Conservation (phyloP, 92 coral and sea anemone species). For the Zoanthus sansibaricus region DNA sequence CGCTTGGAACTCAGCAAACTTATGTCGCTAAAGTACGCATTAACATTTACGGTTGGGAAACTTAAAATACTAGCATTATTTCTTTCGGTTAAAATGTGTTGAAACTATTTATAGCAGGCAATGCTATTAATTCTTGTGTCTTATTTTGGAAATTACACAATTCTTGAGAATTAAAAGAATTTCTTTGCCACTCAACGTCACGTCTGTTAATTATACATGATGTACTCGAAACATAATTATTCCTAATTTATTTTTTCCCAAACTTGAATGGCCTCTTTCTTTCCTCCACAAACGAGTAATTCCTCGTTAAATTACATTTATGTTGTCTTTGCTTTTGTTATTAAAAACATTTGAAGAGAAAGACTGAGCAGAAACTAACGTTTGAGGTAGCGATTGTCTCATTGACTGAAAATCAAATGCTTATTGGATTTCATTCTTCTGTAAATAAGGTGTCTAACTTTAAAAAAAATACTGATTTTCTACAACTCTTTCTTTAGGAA, state of each 20-base stretch:
- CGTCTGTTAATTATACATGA: neutral
- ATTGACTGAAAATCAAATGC: neutral
- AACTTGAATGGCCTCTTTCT: neutral
- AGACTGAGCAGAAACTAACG: neutral
- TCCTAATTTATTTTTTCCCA: neutral
- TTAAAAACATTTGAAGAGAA: neutral
- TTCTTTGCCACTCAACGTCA: neutral
- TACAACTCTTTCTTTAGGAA: too few relatives aligned
- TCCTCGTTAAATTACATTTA: neutral
- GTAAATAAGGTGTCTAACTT: neutral
- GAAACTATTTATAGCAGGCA: conserved; percentile 36
- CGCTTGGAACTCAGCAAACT: neutral
- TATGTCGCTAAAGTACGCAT: neutral
- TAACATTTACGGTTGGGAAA: neutral
- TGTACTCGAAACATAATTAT: neutral
- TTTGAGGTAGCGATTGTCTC: neutral
- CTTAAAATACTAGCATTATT: conserved; percentile 1
- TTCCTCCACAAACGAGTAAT: neutral
- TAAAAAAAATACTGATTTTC: neutral
- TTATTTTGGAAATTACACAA: conserved; percentile 6
- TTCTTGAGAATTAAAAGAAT: neutral
- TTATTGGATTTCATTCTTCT: neutral
- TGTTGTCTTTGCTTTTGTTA: neutral
- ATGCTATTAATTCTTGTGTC: neutral
- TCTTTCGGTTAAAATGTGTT: neutral